phyloP scores from a whole-genome alignment of 2,113 vertebrate genomes.

The Dolichotis patagonum region DNA sequence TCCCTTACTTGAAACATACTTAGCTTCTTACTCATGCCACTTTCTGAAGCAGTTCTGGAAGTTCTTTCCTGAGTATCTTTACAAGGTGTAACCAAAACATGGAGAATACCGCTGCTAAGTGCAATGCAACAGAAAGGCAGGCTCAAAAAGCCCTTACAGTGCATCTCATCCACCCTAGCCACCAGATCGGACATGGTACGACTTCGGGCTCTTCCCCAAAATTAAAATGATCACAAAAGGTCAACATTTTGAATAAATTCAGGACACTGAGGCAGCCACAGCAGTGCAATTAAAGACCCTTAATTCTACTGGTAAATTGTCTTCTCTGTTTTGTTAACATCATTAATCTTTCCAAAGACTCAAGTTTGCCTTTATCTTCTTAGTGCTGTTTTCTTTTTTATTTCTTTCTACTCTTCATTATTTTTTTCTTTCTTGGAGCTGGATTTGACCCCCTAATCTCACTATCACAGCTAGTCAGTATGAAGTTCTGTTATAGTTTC shows the following conservation, averaged over 20 bases:
- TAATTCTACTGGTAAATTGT: neutral
- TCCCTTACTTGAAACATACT: neutral
- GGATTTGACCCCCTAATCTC: neutral
- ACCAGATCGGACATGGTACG: neutral
- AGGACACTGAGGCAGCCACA: neutral
- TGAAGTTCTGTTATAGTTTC: slow-evolving; percentile 17
- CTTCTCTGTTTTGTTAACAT: neutral
- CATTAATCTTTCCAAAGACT: slow-evolving; percentile 8
- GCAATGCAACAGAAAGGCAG: neutral
- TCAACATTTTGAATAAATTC: neutral
- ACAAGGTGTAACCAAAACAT: neutral
- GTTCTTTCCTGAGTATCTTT: neutral
- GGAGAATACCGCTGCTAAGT: neutral
- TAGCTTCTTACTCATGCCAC: neutral
- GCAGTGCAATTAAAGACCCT: neutral
- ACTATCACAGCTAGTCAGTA: neutral
- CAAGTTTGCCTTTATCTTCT: neutral
- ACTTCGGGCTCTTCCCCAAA: neutral
- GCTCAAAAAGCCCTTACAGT: neutral
- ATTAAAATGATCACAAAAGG: neutral
- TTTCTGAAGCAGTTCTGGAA: neutral
- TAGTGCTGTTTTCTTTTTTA: neutral
- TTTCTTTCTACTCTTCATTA: neutral
- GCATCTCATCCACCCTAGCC: neutral
- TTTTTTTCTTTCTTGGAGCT: slow-evolving; percentile 31